Percentiles rank a stretch among this genome's conserved stretches.
These are phyloP conservation scores for Zeugodacus cucurbitae DNA, from an alignment of 1,140 invertebrate species.

Conservation along the genomic window DNA sequence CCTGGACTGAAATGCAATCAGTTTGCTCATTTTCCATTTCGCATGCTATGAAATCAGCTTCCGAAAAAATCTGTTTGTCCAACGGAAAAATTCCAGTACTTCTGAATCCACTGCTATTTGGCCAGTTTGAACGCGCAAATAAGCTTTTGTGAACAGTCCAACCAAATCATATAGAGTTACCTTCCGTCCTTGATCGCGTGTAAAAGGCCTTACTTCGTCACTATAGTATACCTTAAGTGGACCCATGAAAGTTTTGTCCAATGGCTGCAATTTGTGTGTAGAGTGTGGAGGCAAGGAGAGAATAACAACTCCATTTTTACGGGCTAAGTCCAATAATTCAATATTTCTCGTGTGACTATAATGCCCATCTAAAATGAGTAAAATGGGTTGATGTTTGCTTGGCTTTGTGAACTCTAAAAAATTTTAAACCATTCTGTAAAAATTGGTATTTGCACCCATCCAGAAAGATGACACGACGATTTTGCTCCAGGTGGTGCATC, in stretches of 20 bases:
- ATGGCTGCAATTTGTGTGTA: background rate
- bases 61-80: background rate
- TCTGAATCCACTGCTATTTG: background rate
- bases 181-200: too few species aligned
- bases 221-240: background rate
- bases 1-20: too few species aligned
- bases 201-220: too few species aligned
- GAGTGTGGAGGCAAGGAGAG: background rate
- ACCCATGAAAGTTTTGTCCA: background rate
- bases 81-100: background rate
- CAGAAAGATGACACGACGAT: constrained; percentile 51
- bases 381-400: background rate
- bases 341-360: background rate
- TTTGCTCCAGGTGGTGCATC: constrained; percentile 51
- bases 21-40: too few species aligned
- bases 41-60: background rate
- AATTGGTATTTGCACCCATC: constrained; percentile 58
- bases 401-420: constrained; percentile 49
- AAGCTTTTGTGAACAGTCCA: background rate
- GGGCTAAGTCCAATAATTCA: background rate
- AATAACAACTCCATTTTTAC: background rate
- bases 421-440: constrained; percentile 63
- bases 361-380: background rate
- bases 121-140: background rate
- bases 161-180: background rate